These are phyloP conservation scores for Cordilura impudica DNA, from an alignment of 2,888 invertebrate genomes.

Conservation along the genomic window DNA sequence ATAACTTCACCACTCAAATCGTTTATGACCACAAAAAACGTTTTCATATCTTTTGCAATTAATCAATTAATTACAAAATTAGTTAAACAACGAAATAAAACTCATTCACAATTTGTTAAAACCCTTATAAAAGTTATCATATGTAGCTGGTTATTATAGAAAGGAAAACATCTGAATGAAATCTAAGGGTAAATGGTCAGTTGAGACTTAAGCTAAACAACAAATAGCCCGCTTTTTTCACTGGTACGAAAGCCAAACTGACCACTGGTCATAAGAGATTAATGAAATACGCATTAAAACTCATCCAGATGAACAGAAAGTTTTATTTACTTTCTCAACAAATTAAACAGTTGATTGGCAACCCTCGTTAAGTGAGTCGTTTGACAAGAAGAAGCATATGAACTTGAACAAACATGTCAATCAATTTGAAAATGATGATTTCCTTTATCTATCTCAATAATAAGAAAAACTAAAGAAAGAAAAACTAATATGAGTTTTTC, in stretches of 20 bases:
- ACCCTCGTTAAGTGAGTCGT: neutral
- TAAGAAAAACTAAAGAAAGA: neutral
- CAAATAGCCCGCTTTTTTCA: constrained; percentile 16
- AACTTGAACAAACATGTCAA: constrained; percentile 19
- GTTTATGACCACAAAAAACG: too few species aligned
- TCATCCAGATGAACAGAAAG: constrained; percentile 18
- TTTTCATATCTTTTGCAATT: constrained; percentile 39
- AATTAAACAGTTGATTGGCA: constrained; percentile 26
- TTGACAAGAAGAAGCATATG: neutral
- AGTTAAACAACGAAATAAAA: constrained; percentile 2
- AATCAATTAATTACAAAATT: constrained; percentile 57
- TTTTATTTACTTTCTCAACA: constrained; percentile 2
- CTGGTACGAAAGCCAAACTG: neutral
- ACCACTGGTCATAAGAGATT: constrained; percentile 35
- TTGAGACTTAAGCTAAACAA: constrained; percentile 15
- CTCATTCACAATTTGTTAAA: constrained; percentile 9
- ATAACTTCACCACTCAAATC: too few species aligned
- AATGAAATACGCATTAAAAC: constrained; percentile 52
- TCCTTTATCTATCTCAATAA: neutral
- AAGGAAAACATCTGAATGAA: neutral
- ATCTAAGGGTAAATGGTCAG: constrained; percentile 29
- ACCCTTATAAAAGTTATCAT: constrained; percentile 2
- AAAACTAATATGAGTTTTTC: neutral
- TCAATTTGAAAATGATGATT: constrained; percentile 31
- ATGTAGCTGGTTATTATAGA: neutral